Base-by-base conservation (phyloP, 2,797 vertebrate genomes). In the Sebastes aleutianus region DNA sequence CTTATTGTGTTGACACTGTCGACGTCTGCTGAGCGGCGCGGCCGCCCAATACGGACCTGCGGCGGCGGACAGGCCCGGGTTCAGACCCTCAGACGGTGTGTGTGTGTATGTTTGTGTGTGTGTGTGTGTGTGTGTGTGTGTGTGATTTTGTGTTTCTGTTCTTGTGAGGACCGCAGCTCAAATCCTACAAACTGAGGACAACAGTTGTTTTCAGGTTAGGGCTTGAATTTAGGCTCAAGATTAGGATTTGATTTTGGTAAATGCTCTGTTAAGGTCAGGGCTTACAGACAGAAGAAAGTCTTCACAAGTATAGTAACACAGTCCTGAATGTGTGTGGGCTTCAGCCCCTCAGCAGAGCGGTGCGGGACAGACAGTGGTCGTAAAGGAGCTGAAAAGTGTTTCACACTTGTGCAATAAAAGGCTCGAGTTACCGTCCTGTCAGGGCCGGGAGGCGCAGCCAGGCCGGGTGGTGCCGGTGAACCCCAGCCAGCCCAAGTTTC, bases 351-450 rank as follows among this genome's bases (percentile, higher is more conserved):
- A 82, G 89, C 85, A 73, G 82, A 89, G 87, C 34, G 59, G 78
- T 89, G 90, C 58, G 76, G 89, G 90, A 92, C 50, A 93, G 93
- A 93, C 90, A 81, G 89, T 72, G 89, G 88, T 89, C 89, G 74
- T 94, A 92, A 93, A 94, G 87, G 92, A 90, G 86, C 89, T 82
- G 91, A 93, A 85, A 92, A 94, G 94, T 92, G 90, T 93, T 95
- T 95, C 90, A 93, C 93, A 91, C 93, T 91, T 67, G 81, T 86
- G 92, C 87, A 95, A 95, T 95, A 94, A 95, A 94, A 92, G 90
- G 90, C 87, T 96, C 89, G 34, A 73, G 93, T 96, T 95, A 91
- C 95, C 79, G 75, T 88, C 84, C 87, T 82, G 90, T 93, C 91
- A 89, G 92, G 90, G 85, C 85, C 67, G 64, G 74, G 86, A 90